These are phyloP conservation scores for Contarinia nasturtii DNA, from an alignment of 1,140 invertebrate genomes.

Conservation along the genomic window DNA sequence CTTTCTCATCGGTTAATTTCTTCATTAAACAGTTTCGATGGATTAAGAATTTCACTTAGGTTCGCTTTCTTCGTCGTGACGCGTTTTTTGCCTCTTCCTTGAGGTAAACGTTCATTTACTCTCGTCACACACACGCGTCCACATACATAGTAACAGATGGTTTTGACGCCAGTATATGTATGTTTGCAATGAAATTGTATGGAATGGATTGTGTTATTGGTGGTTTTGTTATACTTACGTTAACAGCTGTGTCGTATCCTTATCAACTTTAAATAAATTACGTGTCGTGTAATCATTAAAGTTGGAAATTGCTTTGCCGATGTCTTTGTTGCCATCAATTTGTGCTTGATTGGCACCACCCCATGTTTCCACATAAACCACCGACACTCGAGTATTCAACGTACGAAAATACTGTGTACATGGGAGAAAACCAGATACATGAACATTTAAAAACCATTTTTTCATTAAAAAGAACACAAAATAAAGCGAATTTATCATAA, in stretches of 20 bases:
- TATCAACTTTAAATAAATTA: constrained; percentile 60
- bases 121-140: too few species aligned
- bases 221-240: constrained; percentile 43
- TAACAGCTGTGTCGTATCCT: constrained; percentile 79
- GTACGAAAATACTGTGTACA: constrained; percentile 69
- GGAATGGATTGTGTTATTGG: too few species aligned
- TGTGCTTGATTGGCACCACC: constrained; percentile 63
- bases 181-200: too few species aligned
- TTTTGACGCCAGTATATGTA: too few species aligned
- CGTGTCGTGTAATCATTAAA: constrained; percentile 78
- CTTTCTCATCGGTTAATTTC: too few species aligned
- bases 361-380: constrained; percentile 95
- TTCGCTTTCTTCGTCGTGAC: too few species aligned
- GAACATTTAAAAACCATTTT: too few species aligned
- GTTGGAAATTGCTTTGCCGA: constrained; percentile 63
- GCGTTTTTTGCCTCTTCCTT: too few species aligned
- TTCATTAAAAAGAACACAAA: not conserved
- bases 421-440: constrained; percentile 13
- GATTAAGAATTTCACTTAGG: too few species aligned
- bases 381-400: constrained; percentile 77
- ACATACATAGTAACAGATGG: too few species aligned
- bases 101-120: too few species aligned
- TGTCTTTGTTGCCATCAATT: constrained; percentile 66
- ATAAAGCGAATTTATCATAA: not conserved
- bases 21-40: too few species aligned